phyloP scores from a whole-genome alignment of 2,888 invertebrate species.

The Colletes collaris region DNA sequence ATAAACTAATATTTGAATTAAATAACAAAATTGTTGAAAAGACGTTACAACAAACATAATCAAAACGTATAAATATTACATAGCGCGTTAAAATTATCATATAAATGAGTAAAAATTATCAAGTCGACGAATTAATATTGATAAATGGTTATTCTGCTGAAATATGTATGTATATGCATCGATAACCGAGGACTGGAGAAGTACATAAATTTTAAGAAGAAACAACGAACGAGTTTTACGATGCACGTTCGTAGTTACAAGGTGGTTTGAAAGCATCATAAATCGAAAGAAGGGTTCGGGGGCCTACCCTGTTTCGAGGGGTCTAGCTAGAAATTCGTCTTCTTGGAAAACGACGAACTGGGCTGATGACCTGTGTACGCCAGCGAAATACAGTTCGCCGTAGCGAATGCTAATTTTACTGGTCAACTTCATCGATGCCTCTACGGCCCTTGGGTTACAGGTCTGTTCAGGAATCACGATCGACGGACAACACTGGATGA shows the following conservation, averaged over 20 bases:
- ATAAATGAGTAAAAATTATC: neutral
- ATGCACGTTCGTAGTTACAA: conserved; percentile 43
- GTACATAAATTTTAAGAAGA: conserved; percentile 42
- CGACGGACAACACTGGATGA: neutral
- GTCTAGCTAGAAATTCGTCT: conserved; percentile 57
- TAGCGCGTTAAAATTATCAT: neutral
- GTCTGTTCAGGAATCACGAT: neutral
- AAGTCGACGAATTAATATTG: conserved; percentile 1
- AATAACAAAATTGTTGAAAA: neutral
- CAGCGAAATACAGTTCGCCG: conserved; percentile 56
- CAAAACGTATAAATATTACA: no score
- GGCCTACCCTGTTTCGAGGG: conserved; percentile 39
- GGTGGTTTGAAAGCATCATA: conserved; percentile 54
- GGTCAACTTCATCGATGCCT: conserved; percentile 57
- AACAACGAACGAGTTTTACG: conserved; percentile 33
- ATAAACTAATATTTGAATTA: neutral
- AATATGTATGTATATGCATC: conserved; percentile 8
- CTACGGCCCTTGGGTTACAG: conserved; percentile 34
- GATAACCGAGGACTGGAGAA: conserved; percentile 6
- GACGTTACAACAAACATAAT: neutral
- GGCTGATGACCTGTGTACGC: conserved; percentile 53
- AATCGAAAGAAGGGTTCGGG: conserved; percentile 39
- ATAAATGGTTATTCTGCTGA: conserved; percentile 21
- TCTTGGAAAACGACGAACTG: conserved; percentile 56
- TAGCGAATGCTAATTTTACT: conserved; percentile 59